Conservation (phyloP, 2,113 vertebrate genomes). For the Meleagris gallopavo region DNA sequence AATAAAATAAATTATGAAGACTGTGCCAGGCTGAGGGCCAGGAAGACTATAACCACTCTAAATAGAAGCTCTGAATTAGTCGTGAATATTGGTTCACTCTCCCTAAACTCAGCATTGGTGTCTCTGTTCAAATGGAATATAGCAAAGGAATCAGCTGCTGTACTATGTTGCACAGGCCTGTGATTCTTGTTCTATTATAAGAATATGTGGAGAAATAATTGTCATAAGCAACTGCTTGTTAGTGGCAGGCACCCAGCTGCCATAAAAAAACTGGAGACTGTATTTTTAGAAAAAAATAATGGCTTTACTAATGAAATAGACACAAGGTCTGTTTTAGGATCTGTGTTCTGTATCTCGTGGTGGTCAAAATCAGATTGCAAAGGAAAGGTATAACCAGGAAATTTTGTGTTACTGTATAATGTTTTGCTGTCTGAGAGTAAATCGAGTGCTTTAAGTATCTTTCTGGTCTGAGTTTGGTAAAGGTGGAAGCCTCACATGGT, state of each 20-base stretch:
- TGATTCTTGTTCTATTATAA: slow-evolving; percentile 51
- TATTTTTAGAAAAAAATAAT: slow-evolving; percentile 27
- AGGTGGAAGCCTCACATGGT: not conserved
- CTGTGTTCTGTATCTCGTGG: not conserved
- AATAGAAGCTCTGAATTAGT: not conserved
- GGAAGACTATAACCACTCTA: not conserved
- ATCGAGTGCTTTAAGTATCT: not conserved
- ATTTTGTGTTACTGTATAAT: not conserved
- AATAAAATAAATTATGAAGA: not conserved
- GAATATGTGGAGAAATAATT: slow-evolving; percentile 42
- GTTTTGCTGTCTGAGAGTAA: not conserved
- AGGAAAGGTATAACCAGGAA: not conserved
- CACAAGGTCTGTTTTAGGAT: not conserved
- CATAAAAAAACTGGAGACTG: not conserved
- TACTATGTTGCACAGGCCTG: not conserved
- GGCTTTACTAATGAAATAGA: not conserved
- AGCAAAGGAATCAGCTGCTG: not conserved
- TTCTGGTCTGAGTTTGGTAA: not conserved
- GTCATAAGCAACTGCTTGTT: slow-evolving; percentile 57
- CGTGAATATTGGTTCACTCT: not conserved
- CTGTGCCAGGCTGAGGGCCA: not conserved
- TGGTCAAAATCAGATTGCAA: not conserved
- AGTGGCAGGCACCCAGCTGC: slow-evolving; percentile 56
- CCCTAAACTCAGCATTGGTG: not conserved
- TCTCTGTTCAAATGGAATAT: not conserved